Evolutionary conservation across 92 coral and sea anemone genomes (phyloP), one percentile per base, ranked within the genome.

Genomic region (Montipora capitata): DNA sequence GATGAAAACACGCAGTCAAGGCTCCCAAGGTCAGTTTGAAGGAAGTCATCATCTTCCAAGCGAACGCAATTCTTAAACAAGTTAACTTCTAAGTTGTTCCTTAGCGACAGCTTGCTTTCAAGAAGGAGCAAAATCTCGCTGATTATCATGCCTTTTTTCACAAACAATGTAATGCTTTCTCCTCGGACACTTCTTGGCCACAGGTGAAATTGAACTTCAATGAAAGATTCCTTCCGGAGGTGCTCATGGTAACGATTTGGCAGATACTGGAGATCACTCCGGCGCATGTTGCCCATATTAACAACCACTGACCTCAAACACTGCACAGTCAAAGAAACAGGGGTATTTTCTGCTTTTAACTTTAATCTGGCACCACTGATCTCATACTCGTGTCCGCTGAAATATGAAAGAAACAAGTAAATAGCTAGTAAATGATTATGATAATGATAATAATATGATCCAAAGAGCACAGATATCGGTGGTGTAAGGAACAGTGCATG

Each of bases 221-320:
- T 72, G 58, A 86, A 71, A 1, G 89, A 52, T 18, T 87, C 80
- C 3, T 56, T 38, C 3, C 49, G 20, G n/a, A 91, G 62, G 42
- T 51, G 82, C 7, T 76, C 82, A 10, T 45, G 94, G 64, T 80
- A 72, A 15, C 78, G 89, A 58, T 12, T 70, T 41, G 94, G 94
- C 17, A 91, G 68, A 77, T 59, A 72, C 48, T 49, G 66, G 7
- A 86, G 39, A 5, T 75, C 67, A 27, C 57, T 62, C n/a, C 62
- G 20, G 54, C 62, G 82, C 76, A 86, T 42, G 15, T 42, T 48
- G 64, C 41, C 71, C 77, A 85, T 52, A 59, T 86, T 82, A 39
- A 86, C 27, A 18, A 83, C 58, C 77, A 68, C 85, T 81, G 94
- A 68, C 75, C 91, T 78, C 68, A 91, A 59, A 61, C 94, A 91